phyloP scores from a whole-genome alignment of 2,797 vertebrate genomes.

The Liparis tanakae region DNA sequence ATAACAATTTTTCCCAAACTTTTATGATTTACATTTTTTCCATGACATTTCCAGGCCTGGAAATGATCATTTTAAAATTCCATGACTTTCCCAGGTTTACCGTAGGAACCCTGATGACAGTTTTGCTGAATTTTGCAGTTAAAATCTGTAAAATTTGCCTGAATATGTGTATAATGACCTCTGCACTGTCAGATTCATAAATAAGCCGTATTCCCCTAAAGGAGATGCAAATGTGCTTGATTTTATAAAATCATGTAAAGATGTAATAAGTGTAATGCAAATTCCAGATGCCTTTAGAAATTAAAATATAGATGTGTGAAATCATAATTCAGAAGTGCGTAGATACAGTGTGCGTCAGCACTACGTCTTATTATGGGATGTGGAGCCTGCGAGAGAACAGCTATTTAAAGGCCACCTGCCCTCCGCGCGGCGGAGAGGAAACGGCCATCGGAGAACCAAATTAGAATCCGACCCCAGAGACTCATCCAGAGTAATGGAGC shows the following conservation, averaged over 20 bases:
- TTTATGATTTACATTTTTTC: too few relatives aligned
- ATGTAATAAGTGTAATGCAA: too few relatives aligned
- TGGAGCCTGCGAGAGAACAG: slow-evolving; percentile 10
- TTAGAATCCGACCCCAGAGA: slow-evolving; percentile 54
- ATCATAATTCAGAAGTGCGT: too few relatives aligned
- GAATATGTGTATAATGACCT: not conserved
- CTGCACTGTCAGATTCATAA: not conserved
- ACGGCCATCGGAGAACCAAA: slow-evolving; percentile 69
- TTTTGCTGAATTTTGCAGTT: not conserved
- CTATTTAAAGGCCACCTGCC: slow-evolving; percentile 56
- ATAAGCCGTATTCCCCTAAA: not conserved
- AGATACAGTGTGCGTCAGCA: not conserved
- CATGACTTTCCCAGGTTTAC: too few relatives aligned
- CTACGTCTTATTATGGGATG: slow-evolving; percentile 3
- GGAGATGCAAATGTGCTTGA: not conserved
- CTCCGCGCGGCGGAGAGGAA: slow-evolving; percentile 61
- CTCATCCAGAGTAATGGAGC: not conserved
- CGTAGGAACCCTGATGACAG: too few relatives aligned
- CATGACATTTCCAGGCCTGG: too few relatives aligned
- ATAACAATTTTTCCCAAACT: too few relatives aligned
- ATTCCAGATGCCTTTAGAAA: too few relatives aligned
- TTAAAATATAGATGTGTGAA: too few relatives aligned
- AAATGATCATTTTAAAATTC: too few relatives aligned
- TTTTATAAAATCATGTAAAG: not conserved
- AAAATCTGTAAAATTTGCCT: not conserved